A percentile compares a stretch with the other conserved stretches of the same genome.
Conservation (phyloP, 2,888 invertebrate species). For the Drosophila pegasa region DNA sequence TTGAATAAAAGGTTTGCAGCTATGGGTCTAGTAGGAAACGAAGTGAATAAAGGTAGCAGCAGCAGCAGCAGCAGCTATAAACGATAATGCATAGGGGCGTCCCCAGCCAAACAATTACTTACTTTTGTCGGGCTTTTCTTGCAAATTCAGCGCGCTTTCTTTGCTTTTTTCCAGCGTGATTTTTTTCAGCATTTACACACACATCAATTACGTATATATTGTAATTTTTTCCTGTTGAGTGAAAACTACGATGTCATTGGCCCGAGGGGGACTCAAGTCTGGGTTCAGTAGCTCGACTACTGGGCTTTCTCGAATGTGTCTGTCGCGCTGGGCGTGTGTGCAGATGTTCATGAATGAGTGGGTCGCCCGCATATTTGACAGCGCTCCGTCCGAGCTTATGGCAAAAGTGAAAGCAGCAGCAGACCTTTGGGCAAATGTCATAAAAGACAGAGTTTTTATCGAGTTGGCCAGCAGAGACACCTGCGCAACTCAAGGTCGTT, state of each 20-base stretch:
- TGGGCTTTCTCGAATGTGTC: slow-evolving; percentile 34
- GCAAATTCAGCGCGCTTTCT: slow-evolving; percentile 72
- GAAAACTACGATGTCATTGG: slow-evolving; percentile 66
- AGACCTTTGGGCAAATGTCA: slow-evolving; percentile 50
- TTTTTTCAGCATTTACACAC: not conserved
- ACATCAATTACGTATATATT: slow-evolving; percentile 20
- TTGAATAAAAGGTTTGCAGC: slow-evolving; percentile 48
- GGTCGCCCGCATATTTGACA: slow-evolving; percentile 44
- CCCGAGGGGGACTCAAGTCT: slow-evolving; percentile 30
- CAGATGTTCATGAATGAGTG: slow-evolving; percentile 43
- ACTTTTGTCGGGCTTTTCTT: slow-evolving; percentile 57
- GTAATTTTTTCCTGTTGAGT: slow-evolving; percentile 33
- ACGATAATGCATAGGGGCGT: slow-evolving; percentile 52
- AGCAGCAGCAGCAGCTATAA: slow-evolving; percentile 31
- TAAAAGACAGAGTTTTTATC: slow-evolving; percentile 22
- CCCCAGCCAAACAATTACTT: slow-evolving; percentile 64
- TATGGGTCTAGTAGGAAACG: slow-evolving; percentile 43
- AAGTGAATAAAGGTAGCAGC: slow-evolving; percentile 31
- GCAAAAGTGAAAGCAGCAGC: slow-evolving; percentile 56
- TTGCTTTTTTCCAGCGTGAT: slow-evolving; percentile 35
- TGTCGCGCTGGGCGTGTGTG: not conserved
- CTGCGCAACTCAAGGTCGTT: slow-evolving; percentile 68
- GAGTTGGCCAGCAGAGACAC: slow-evolving; percentile 39
- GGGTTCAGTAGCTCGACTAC: slow-evolving; percentile 35
- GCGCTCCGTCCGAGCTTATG: slow-evolving; percentile 13